Evolutionary conservation across 2,797 vertebrate genomes (phyloP).

Genomic region (Alectoris magna): DNA sequence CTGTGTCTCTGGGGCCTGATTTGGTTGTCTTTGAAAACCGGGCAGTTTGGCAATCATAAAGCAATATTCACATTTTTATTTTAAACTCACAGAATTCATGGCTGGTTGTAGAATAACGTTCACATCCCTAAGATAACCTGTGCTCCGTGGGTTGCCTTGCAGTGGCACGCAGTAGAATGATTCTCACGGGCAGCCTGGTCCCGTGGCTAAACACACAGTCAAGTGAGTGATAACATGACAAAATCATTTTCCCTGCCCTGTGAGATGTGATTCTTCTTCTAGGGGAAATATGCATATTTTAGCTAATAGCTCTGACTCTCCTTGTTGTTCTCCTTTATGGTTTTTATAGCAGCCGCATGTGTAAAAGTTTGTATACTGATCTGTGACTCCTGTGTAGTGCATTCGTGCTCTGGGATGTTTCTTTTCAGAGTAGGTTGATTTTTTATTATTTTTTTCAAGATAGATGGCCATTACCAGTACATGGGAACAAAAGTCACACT

Average conservation of each 20-base stretch:
- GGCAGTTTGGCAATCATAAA: constrained; percentile 45
- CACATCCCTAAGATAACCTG: neutral
- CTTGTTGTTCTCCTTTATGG: neutral
- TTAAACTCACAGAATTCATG: neutral
- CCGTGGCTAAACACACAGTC: neutral
- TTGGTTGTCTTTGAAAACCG: constrained; percentile 71
- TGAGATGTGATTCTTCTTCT: neutral
- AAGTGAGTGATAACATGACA: neutral
- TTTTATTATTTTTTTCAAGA: neutral
- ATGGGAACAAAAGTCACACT: neutral
- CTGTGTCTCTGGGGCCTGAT: constrained; percentile 52
- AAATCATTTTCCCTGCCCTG: neutral
- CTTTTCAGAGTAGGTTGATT: neutral
- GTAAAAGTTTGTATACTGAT: constrained; percentile 13
- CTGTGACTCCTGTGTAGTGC: neutral
- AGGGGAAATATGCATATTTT: neutral
- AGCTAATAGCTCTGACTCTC: neutral
- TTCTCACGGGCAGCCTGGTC: neutral
- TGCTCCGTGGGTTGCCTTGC: neutral
- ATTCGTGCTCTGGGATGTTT: constrained; percentile 21
- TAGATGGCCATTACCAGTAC: constrained; percentile 34
- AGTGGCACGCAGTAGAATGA: neutral
- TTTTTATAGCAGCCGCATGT: neutral
- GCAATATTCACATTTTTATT: constrained; percentile 36
- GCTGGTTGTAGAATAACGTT: neutral